Evolutionary conservation across 2,888 invertebrate genomes (phyloP), one percentile per base, ranked within the genome.

Genomic region (Cordylochernes scorpioides): DNA sequence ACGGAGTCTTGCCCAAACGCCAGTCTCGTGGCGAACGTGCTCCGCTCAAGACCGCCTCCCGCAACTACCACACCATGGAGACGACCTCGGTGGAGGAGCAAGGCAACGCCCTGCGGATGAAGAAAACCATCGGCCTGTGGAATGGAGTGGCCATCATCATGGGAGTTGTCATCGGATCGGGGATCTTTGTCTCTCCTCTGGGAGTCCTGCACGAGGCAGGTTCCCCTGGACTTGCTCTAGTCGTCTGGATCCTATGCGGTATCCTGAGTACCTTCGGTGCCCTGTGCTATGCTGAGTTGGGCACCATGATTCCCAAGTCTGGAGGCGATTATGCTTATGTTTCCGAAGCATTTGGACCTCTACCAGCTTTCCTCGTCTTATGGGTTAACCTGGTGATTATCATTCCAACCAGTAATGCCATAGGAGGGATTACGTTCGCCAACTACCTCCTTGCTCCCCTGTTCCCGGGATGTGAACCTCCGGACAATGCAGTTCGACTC

Each of bases 241-340:
- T 80, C 28, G 68, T 91, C 25, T 91, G 88, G 88, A 62, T 72
- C 12, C 57, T 75, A 27, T 82, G 80, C 7, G 91, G 91, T 12
- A 49, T 75, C 17, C 61, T 88, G 35, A 80, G 82, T 10, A 71
- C 82, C 62, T 64, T 88, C 30, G 91, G 91, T 3, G 88, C 91
- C 1, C 59, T 88, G 14, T 94, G 91, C 54, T 94, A 94, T 53
- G 86, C 88, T 7, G 91, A 94, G 63, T 60, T 91, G 41, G 91
- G 91, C 46, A 72, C 72, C 12, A 62, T 68, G 13, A 70, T 94
- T 47, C 75, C 82, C 3, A 74, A 80, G 48, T 86, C 84, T 34
- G 91, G 91, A 14, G 91, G 88, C 2, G 91, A 94, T 57, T 94
- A 94, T 54, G 84, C 86, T 18, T 94, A 94, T 47, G 86, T 94